Percentiles rank a stretch among this genome's conserved stretches.
phyloP scores from a whole-genome alignment of 2,888 invertebrate species.

The Suillia variegata region DNA sequence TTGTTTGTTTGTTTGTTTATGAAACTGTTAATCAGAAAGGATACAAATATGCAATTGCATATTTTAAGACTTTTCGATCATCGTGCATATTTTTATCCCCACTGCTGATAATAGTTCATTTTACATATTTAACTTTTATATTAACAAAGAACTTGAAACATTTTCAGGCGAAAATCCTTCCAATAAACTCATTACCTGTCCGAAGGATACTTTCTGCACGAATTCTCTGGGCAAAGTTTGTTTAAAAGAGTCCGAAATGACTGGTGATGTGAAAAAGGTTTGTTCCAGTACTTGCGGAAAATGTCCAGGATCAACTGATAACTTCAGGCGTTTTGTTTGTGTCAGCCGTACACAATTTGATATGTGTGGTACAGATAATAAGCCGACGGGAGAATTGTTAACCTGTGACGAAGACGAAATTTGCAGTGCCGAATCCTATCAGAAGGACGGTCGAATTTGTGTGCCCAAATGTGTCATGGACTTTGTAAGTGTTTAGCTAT shows the following conservation, averaged over 20 bases:
- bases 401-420: not conserved
- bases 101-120: too few species aligned
- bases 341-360: conserved; percentile 5
- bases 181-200: not conserved
- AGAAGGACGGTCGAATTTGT: not conserved
- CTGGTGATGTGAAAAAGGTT: not conserved
- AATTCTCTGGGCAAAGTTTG: not conserved
- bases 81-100: too few species aligned
- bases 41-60: too few species aligned
- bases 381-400: not conserved
- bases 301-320: not conserved
- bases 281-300: not conserved
- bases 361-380: not conserved
- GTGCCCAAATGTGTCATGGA: not conserved
- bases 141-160: not conserved
- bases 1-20: too few species aligned
- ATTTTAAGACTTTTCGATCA: too few species aligned
- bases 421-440: not conserved
- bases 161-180: not conserved
- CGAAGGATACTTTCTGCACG: not conserved
- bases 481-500: not conserved
- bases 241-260: not conserved
- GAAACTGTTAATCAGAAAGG: too few species aligned
- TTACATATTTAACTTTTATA: too few species aligned
- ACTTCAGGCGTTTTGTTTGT: not conserved